Evolutionary conservation across 1,140 invertebrate species (phyloP).

Genomic region (Limonius californicus): DNA sequence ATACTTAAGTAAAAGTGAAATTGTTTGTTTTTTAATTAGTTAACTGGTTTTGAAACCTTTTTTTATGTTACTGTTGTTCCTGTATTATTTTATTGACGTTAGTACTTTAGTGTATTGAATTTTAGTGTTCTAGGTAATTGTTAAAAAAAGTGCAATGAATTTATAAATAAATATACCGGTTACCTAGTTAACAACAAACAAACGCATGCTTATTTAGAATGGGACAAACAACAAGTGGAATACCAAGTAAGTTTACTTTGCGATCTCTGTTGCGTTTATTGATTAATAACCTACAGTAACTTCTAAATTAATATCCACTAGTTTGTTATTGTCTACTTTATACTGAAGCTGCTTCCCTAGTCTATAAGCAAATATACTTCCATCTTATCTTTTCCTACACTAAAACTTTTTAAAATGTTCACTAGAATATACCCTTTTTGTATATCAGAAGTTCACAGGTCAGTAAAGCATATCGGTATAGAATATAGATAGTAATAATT

Average conservation of each 20-base stretch:
- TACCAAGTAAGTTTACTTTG: constrained; percentile 30
- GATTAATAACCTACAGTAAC: no score
- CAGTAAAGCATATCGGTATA: constrained; percentile 6
- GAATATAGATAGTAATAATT: not conserved
- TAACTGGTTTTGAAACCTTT: not conserved
- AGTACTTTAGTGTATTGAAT: not conserved
- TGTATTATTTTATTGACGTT: no score
- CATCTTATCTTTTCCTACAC: not conserved
- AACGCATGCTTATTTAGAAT: constrained; percentile 7
- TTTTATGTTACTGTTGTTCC: not conserved
- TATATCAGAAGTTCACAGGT: constrained; percentile 8
- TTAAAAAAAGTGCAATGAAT: not conserved
- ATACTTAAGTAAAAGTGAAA: no score
- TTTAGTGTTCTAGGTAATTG: not conserved
- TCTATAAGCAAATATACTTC: not conserved
- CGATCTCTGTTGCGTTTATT: no score
- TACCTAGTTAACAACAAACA: no score
- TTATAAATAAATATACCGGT: not conserved
- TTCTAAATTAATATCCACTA: no score
- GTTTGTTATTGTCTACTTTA: no score
- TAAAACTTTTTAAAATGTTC: not conserved
- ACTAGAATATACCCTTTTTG: not conserved
- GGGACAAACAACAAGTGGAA: constrained; percentile 33
- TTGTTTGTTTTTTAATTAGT: not conserved
- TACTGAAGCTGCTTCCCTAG: no score